These are phyloP conservation scores for Myiotriccus ornatus DNA, from an alignment of 2,797 vertebrate genomes.

Conservation along the genomic window DNA sequence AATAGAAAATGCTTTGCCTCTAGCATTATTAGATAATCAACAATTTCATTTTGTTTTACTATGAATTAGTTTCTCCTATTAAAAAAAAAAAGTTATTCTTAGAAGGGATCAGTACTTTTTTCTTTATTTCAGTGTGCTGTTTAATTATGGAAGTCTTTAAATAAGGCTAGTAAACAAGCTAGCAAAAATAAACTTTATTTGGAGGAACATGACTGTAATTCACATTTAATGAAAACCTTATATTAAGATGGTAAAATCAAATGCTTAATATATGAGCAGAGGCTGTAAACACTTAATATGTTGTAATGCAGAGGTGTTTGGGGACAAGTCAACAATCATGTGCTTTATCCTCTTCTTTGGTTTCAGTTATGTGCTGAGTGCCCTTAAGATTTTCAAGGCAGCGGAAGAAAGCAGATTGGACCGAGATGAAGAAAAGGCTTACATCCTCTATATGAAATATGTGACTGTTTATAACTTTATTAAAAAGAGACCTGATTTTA, in stretches of 20 bases:
- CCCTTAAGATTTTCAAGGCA: conserved; percentile 94
- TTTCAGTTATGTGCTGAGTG: conserved; percentile 91
- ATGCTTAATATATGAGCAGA: not conserved
- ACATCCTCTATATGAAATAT: conserved; percentile 97
- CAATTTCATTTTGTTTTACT: not conserved
- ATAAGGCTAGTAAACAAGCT: not conserved
- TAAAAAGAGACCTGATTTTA: conserved; percentile 95
- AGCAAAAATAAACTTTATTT: not conserved
- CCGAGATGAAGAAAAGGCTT: conserved; percentile 94
- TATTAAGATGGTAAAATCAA: not conserved
- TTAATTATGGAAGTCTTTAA: not conserved
- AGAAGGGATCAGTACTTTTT: not conserved
- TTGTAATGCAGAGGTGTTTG: not conserved
- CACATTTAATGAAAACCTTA: not conserved
- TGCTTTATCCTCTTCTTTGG: conserved; percentile 19
- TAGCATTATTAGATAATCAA: not conserved
- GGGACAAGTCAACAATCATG: not conserved
- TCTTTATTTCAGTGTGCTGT: not conserved
- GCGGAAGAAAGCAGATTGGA: conserved; percentile 94
- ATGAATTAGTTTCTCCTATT: not conserved
- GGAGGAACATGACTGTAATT: not conserved
- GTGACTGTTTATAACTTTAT: conserved; percentile 92
- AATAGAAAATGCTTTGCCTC: not conserved
- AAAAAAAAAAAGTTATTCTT: not conserved
- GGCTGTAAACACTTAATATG: not conserved